Evolutionary conservation across 2,888 invertebrate species (phyloP), one percentile per base, ranked within the genome.

Genomic region (Microchrysa polita): DNA sequence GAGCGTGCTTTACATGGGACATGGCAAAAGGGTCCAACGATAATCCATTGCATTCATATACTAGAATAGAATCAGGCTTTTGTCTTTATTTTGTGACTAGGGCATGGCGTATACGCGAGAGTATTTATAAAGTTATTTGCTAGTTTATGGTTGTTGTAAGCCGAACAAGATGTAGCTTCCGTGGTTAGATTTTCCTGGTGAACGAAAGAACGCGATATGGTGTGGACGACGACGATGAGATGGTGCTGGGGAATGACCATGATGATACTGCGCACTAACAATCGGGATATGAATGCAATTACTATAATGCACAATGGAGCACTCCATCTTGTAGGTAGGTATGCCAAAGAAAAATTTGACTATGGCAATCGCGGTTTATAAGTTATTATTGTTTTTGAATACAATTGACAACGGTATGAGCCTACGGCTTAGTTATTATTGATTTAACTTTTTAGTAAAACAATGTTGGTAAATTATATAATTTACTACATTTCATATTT

Each of bases 101-200:
- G 27, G 27, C 27, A 34, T 34, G 57, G 40, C n/a, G n/a, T 55
- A 57, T 69, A 57, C 69, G 27, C 7, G 27, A 34, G 27, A 34
- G 27, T 34, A 57, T 69, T 55, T 55, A 69, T 69, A 57, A 69
- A 69, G 69, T 57, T 69, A 69, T 69, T 69, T 67, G 67, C 53
- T 16, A 55, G 57, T 69, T 69, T 55, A 23, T 27, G 27, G 27
- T 65, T 22, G 1, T 23, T 48, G 4, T n/a, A 12, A 34, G 27
- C 27, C 53, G 48, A 69, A 42, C 69, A 57, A 57, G 42, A 55
- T 40, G 57, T 40, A 27, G 69, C 69, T 69, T 57, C 69, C 69
- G 55, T 18, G 48, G 65, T 34, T 40, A 57, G 69, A 34, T 69
- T 69, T 16, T 18, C 42, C 22, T 7, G n/a, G 40, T 20, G 48